Evolutionary conservation across 2,113 vertebrate species (phyloP).

Genomic region (cat (Felis catus)): DNA sequence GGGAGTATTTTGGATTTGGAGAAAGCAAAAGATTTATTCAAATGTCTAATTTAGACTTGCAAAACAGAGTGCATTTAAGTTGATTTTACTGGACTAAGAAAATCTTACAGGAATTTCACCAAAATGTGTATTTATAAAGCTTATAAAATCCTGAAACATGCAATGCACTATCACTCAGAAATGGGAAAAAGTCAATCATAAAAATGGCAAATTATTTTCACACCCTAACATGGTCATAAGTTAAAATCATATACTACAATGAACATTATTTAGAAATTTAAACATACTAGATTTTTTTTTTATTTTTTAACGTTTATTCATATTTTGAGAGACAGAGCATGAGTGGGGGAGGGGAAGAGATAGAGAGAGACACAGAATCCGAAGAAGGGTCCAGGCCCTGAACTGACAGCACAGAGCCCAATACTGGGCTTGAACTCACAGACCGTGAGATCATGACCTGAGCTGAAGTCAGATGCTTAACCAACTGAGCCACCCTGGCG

Average conservation of each 20-base stretch:
- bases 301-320: too few species aligned
- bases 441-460: too few species aligned
- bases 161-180: not conserved
- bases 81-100: conserved; percentile 31
- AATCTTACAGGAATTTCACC: not conserved
- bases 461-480: too few species aligned
- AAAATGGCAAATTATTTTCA: conserved; percentile 37
- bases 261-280: not conserved
- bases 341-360: too few species aligned
- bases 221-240: not conserved
- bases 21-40: not conserved
- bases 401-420: too few species aligned
- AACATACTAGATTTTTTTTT: not conserved
- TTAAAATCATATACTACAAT: not conserved
- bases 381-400: too few species aligned
- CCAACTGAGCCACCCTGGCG: too few species aligned
- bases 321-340: too few species aligned
- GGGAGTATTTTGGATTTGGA: not conserved
- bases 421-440: too few species aligned
- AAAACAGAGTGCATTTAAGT: not conserved
- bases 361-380: too few species aligned
- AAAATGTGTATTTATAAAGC: not conserved
- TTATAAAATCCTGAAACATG: not conserved
- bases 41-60: not conserved
- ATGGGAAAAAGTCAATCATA: not conserved